Evolutionary conservation across 1,140 invertebrate species (phyloP), one percentile per base, ranked within the genome.

Genomic region (Orussus abietinus): DNA sequence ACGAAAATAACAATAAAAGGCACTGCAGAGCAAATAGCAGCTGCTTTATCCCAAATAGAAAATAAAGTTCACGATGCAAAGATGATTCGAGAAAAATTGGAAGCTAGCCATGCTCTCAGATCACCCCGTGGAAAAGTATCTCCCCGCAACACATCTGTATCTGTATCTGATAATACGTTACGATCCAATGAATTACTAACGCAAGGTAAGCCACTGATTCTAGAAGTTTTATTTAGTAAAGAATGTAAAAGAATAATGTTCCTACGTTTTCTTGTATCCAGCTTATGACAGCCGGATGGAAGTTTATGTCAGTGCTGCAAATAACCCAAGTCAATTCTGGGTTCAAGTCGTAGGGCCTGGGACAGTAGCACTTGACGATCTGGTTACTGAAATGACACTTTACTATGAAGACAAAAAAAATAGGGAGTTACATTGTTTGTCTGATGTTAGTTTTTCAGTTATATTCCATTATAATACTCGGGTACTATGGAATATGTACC

Each of bases 311-410:
- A 88, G 86, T 1, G 86, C 88, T 1, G 78, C 89, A 37, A 81
- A 83, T 12, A 80, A 79, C n/a, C 88, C 88, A 9, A 80, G 77
- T 1, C 78, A 82, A 15, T 92, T 93, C 67, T 93, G 89, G 87
- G 72, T 92, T 11, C 89, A 93, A 71, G 77, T 90, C 29, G 74
- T 86, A 20, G 81, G 83, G 0, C 75, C 80, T 1, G 80, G 82
- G 55, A 80, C 82, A 3, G 72, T 78, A 4, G 80, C 85, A 53
- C 66, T 92, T 4, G 86, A 92, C 62, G 74, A 80, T 30, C 73
- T 92, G 31, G 81, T 86, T 10, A 75, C 81, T 6, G 75, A 84
- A 40, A 90, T 92, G 87, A 88, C 85, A 2, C 77, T 78, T 5
- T 91, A 86, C 61, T 92, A 91, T 57, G 62, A 65, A 22, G 74